phyloP scores from a whole-genome alignment of 2,113 vertebrate genomes.

The Fukomys damarensis region DNA sequence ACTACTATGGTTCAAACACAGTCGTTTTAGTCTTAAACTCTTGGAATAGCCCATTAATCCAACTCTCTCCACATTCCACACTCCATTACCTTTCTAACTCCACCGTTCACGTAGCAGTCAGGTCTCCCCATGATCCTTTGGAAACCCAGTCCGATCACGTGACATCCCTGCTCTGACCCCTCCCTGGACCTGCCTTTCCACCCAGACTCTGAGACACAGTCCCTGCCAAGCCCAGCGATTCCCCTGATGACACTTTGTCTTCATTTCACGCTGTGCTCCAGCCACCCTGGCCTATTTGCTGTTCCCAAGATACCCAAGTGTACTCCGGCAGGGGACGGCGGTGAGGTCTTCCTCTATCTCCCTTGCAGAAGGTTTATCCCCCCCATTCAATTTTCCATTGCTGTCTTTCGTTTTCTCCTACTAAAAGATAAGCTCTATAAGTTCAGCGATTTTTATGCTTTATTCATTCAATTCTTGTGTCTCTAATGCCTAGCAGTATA shows the following conservation, averaged over 20 bases:
- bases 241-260: not conserved
- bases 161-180: not conserved
- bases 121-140: not conserved
- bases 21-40: constrained; percentile 1
- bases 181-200: not conserved
- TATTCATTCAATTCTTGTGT: not conserved
- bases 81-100: not conserved
- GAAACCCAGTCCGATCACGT: not conserved
- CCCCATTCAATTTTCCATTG: not conserved
- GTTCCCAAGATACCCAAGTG: not conserved
- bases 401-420: not conserved
- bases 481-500: not conserved
- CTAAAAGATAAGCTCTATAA: not conserved
- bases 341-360: no score
- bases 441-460: not conserved
- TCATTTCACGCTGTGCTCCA: not conserved
- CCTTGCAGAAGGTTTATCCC: no score
- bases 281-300: not conserved
- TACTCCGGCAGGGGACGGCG: not conserved
- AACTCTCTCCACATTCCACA: not conserved
- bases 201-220: not conserved
- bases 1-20: not conserved
- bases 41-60: not conserved
- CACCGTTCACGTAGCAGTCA: not conserved
- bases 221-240: not conserved